Percentiles rank a stretch among this genome's conserved stretches.
phyloP scores from a whole-genome alignment of 2,113 vertebrate species.

The Tragelaphus buxtoni region DNA sequence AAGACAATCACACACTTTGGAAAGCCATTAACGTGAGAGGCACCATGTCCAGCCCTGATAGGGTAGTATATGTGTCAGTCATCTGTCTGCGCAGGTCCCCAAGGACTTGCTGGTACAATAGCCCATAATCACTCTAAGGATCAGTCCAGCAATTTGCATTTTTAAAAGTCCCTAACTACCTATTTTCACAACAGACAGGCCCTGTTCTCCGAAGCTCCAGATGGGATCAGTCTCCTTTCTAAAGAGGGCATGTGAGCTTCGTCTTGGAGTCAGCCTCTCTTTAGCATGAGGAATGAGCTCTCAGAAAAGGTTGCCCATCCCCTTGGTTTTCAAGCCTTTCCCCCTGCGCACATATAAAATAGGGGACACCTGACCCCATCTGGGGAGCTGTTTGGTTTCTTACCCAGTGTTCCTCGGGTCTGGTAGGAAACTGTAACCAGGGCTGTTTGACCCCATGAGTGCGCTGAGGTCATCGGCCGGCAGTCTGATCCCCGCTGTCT shows the following conservation, averaged over 20 bases:
- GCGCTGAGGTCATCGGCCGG: not conserved
- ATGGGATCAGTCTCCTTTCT: constrained; percentile 43
- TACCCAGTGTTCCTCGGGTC: not conserved
- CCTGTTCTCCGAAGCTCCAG: not conserved
- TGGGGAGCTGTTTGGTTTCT: not conserved
- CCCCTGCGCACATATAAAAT: not conserved
- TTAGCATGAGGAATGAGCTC: not conserved
- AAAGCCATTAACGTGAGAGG: constrained; percentile 16
- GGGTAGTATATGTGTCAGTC: constrained; percentile 54
- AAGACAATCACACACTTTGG: constrained; percentile 30
- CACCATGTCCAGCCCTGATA: not conserved
- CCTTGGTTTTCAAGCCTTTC: not conserved
- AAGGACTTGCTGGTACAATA: constrained; percentile 73
- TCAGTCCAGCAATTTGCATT: constrained; percentile 69
- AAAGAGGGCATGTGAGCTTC: constrained; percentile 39
- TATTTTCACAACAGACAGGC: constrained; percentile 37
- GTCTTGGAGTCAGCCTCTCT: not conserved
- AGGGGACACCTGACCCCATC: not conserved
- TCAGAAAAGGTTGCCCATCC: not conserved
- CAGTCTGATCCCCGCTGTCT: not conserved
- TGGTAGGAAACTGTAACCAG: not conserved
- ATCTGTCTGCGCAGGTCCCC: constrained; percentile 48
- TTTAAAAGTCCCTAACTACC: constrained; percentile 63
- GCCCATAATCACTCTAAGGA: constrained; percentile 67
- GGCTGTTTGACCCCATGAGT: not conserved